phyloP scores from a whole-genome alignment of 2,113 vertebrate species.

The Tursiops truncatus region DNA sequence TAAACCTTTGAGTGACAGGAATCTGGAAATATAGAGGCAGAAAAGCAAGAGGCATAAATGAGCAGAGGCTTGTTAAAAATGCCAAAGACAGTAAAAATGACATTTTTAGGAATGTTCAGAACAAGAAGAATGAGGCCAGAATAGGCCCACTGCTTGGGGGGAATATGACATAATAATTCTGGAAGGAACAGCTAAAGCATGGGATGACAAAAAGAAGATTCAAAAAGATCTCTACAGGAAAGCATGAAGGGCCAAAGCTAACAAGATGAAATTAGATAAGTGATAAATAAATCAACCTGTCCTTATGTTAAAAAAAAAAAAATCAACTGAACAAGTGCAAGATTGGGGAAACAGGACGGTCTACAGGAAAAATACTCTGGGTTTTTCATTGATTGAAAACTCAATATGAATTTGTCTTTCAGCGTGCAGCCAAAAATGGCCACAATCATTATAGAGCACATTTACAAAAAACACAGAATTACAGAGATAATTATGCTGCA shows the following conservation, averaged over 20 bases:
- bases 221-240: background rate
- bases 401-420: slow-evolving; percentile 9
- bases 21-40: slow-evolving; percentile 20
- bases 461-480: slow-evolving; percentile 4
- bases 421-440: background rate
- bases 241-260: background rate
- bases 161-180: slow-evolving; percentile 36
- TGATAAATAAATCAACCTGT: slow-evolving; percentile 9
- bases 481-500: background rate
- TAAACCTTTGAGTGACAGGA: background rate
- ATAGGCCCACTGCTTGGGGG: slow-evolving; percentile 36
- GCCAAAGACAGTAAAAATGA: slow-evolving; percentile 47
- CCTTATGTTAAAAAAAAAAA: background rate
- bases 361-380: background rate
- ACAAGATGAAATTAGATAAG: slow-evolving; percentile 42
- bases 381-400: background rate
- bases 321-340: background rate
- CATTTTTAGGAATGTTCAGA: slow-evolving; percentile 53
- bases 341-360: background rate
- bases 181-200: background rate
- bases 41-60: slow-evolving; percentile 30
- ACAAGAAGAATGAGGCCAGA: slow-evolving; percentile 36
- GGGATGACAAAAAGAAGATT: slow-evolving; percentile 2
- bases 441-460: background rate
- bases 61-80: slow-evolving; percentile 37